Evolutionary conservation across 2,113 vertebrate genomes (phyloP), one percentile per base, ranked within the genome.

Genomic region (Sphaerodactylus townsendi): DNA sequence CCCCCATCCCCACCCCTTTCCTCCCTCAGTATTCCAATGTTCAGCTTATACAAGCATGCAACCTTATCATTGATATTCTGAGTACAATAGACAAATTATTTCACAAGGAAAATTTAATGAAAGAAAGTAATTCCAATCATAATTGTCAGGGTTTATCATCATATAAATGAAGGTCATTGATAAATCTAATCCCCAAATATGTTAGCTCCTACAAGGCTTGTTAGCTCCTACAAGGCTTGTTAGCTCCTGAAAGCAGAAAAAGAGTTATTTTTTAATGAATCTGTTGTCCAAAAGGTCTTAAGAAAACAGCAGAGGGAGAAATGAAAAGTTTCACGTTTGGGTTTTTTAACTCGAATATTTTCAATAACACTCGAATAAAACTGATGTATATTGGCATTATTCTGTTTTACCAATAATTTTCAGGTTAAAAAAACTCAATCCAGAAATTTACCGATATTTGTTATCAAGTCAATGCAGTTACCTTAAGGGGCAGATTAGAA

Each of bases 121-220:
- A 14, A 87, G 64, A 0, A 1, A 3, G 0, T 65, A 65, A 66
- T 0, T 30, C 59, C 0, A 0, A 93, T 92, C 25, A 50, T 13
- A 90, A 69, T 56, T 1, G 79, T 87, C n/a, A 79, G 41, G 21
- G 53, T 83, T 79, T 14, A 1, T 53, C 66, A 59, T 56, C 1
- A 59, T 23, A 10, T 59, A 59, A 59, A 59, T 59, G 56, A 21
- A 8, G 56, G 21, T 59, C 23, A 59, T 25, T 59, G 25, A 59
- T 59, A 59, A 81, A 85, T 72, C 78, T 28, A 64, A 1, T 0
- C 77, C 37, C 70, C 88, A 76, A 50, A 69, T 3, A n/a, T 46
- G 86, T 87, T n/a, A 90, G 4, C 86, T 90, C 75, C 87, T 81
- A 90, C 86, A 91, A 87, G 85, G 86, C 90, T 77, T 39, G 8